Percentiles rank a stretch among this genome's conserved stretches.
Conservation (phyloP, 2,113 vertebrate genomes). For the Bambusicola thoracicus region DNA sequence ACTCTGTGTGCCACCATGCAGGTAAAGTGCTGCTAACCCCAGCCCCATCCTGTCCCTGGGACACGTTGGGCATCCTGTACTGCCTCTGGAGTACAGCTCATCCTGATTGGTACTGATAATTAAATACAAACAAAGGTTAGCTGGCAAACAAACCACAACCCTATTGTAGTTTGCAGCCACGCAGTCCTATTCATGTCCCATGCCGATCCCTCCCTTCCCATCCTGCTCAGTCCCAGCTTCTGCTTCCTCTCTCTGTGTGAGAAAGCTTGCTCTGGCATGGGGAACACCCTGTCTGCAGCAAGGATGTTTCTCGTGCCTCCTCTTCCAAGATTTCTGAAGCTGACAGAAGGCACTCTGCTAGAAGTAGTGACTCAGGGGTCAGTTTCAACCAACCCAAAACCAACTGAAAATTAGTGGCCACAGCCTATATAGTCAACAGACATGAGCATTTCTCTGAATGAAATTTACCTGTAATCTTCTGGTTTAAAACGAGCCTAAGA, state of each 20-base stretch:
- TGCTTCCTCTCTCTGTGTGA: background rate
- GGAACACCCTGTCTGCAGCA: background rate
- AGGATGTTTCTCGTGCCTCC: background rate
- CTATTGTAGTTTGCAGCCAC: background rate
- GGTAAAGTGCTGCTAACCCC: background rate
- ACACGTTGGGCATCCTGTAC: rapidly evolving
- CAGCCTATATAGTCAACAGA: background rate
- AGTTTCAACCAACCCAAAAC: background rate
- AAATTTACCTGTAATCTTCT: background rate
- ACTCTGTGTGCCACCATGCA: background rate
- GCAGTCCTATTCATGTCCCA: rapidly evolving
- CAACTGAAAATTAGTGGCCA: rapidly evolving
- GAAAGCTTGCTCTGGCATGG: rapidly evolving
- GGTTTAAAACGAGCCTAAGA: background rate
- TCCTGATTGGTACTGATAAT: background rate
- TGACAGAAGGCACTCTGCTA: background rate
- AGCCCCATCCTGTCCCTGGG: background rate
- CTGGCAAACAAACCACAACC: background rate
- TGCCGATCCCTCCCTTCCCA: background rate
- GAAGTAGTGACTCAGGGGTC: background rate
- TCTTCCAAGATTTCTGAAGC: background rate
- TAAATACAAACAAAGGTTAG: background rate
- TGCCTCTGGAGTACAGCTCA: background rate
- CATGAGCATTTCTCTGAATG: background rate
- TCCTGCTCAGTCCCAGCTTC: background rate